A percentile compares a stretch with the other conserved stretches of the same genome.
Conservation (phyloP, 1,140 invertebrate genomes). For the Bactericera cockerelli region DNA sequence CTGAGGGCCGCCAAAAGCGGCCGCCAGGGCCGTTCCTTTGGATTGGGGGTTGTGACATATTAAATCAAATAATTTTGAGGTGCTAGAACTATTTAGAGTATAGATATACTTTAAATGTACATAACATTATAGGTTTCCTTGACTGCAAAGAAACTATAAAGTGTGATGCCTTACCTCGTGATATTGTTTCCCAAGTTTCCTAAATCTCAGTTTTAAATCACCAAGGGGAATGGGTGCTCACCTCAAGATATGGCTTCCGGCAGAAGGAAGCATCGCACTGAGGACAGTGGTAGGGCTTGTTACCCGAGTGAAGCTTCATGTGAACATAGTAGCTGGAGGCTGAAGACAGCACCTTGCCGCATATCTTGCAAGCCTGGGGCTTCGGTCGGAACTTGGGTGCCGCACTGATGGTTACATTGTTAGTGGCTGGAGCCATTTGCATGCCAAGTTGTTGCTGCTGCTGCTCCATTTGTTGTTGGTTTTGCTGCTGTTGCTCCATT, state of each 20-base stretch:
- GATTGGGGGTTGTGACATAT: no score
- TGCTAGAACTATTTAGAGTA: no score
- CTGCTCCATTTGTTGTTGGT: constrained; percentile 13
- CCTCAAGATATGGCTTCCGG: constrained; percentile 52
- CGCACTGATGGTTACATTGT: not conserved
- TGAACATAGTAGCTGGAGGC: constrained; percentile 62
- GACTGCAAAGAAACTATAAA: no score
- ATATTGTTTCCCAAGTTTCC: no score
- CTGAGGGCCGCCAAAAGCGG: no score
- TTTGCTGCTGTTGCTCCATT: constrained; percentile 14
- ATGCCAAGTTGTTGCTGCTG: constrained; percentile 14
- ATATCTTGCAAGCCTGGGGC: constrained; percentile 44
- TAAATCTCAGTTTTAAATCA: no score
- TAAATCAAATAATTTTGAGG: no score
- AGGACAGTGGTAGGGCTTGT: constrained; percentile 63
- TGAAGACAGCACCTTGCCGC: constrained; percentile 55
- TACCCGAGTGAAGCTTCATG: constrained; percentile 60
- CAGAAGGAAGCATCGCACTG: constrained; percentile 52
- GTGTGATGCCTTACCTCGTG: no score
- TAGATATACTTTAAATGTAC: no score
- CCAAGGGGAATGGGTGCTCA: no score
- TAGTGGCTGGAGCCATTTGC: constrained; percentile 11
- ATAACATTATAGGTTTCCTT: no score
- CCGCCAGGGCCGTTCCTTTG: no score
- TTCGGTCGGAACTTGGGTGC: constrained; percentile 11